Evolutionary conservation across 1,140 invertebrate genomes (phyloP).

Genomic region (Drosophila bocqueti): DNA sequence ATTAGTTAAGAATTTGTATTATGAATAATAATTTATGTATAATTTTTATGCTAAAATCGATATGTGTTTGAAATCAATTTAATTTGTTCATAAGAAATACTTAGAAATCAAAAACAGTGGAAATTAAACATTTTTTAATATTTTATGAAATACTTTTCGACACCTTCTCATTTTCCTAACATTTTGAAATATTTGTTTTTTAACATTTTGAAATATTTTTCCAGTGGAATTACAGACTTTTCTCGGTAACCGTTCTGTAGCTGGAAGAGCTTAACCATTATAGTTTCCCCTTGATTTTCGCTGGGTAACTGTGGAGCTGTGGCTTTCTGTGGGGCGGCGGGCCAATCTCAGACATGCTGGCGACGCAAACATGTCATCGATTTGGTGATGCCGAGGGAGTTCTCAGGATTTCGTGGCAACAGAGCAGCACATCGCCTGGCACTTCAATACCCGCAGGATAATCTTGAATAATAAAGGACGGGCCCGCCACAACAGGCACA

Average conservation of each 20-base stretch:
- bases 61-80: too few relatives aligned
- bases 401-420: conserved; percentile 36
- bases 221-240: neutral
- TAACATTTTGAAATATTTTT: neutral
- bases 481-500: conserved; percentile 15
- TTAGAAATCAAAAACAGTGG: too few relatives aligned
- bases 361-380: conserved; percentile 81
- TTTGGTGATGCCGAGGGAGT: conserved; percentile 27
- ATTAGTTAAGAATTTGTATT: too few relatives aligned
- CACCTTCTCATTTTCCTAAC: too few relatives aligned
- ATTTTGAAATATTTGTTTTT: too few relatives aligned
- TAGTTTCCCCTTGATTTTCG: conserved; percentile 48
- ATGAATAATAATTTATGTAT: too few relatives aligned
- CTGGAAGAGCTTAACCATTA: conserved; percentile 41
- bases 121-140: too few relatives aligned
- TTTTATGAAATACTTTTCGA: too few relatives aligned
- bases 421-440: conserved; percentile 35
- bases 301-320: conserved; percentile 1
- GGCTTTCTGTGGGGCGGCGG: conserved; percentile 2
- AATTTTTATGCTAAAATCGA: too few relatives aligned
- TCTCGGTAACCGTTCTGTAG: neutral
- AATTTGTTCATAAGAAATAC: too few relatives aligned
- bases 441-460: conserved; percentile 77
- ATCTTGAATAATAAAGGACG: conserved; percentile 77
- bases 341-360: conserved; percentile 74